These are phyloP conservation scores for Aegotheles bennettii DNA, from an alignment of 2,113 vertebrate genomes.

Conservation along the genomic window DNA sequence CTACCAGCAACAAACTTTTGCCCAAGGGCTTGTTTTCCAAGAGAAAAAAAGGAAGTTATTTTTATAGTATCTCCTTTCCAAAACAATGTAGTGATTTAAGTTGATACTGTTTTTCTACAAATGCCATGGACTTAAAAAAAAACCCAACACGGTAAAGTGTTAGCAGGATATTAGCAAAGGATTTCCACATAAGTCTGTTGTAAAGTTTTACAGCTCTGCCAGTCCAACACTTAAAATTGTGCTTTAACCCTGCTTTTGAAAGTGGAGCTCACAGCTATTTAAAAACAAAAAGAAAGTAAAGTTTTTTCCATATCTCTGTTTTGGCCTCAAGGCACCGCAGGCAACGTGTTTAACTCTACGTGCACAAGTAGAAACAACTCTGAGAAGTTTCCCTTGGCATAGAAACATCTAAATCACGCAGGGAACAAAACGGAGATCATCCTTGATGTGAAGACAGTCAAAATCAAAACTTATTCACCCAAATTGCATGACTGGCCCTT, in stretches of 20 bases:
- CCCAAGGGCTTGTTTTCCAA: background rate
- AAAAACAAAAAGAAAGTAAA: background rate
- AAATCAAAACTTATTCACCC: background rate
- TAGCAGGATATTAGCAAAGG: too few relatives aligned
- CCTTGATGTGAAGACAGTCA: background rate
- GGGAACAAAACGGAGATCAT: background rate
- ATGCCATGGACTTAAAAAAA: background rate
- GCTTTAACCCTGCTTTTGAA: background rate
- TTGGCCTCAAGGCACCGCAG: background rate
- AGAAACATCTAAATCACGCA: background rate
- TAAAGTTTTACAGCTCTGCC: too few relatives aligned
- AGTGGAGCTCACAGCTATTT: background rate
- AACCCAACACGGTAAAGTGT: too few relatives aligned
- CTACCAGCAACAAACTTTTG: background rate
- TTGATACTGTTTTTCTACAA: background rate
- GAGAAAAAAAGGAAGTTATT: background rate
- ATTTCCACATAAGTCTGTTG: too few relatives aligned
- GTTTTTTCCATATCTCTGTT: background rate
- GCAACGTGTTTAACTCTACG: background rate
- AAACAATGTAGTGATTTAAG: background rate
- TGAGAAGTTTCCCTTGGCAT: background rate
- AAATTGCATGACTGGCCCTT: background rate
- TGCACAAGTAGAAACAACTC: fast-evolving
- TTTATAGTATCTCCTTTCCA: background rate
- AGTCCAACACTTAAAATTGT: background rate